Evolutionary conservation across 2,113 vertebrate species (phyloP).

Genomic region (Gymnorhina tibicen): DNA sequence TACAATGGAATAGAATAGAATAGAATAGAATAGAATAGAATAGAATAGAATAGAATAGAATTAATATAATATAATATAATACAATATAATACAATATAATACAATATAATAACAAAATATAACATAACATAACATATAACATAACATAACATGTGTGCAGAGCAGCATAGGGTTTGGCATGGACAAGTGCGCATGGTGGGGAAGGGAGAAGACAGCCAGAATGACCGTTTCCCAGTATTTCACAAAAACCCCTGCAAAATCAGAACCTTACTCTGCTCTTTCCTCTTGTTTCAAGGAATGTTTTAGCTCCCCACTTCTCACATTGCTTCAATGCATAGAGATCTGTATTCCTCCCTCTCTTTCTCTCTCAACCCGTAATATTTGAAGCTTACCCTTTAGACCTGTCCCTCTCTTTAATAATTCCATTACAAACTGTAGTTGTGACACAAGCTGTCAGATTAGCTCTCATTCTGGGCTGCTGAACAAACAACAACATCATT

Average conservation of each 20-base stretch:
- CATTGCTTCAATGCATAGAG: background rate
- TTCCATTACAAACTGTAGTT: background rate
- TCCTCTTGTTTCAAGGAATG: background rate
- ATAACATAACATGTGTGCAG: too few relatives aligned
- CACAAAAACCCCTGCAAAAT: background rate
- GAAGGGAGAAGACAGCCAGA: background rate
- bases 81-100: too few relatives aligned
- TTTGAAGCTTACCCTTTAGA: background rate
- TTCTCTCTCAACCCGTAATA: background rate
- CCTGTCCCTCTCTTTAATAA: background rate
- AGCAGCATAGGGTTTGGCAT: background rate
- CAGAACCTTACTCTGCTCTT: background rate
- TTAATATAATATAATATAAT: too few relatives aligned
- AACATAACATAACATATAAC: too few relatives aligned
- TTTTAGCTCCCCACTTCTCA: background rate
- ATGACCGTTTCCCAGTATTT: background rate
- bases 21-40: too few relatives aligned
- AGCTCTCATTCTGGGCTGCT: conserved; percentile 29
- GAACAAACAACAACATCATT: conserved; percentile 16
- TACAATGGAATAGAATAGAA: too few relatives aligned
- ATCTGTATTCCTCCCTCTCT: background rate
- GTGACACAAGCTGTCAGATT: conserved; percentile 18
- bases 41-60: too few relatives aligned
- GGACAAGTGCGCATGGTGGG: background rate
- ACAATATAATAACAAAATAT: too few relatives aligned